Base-by-base conservation (phyloP, 2,797 vertebrate genomes). In the Cyprinodon diabolis region DNA sequence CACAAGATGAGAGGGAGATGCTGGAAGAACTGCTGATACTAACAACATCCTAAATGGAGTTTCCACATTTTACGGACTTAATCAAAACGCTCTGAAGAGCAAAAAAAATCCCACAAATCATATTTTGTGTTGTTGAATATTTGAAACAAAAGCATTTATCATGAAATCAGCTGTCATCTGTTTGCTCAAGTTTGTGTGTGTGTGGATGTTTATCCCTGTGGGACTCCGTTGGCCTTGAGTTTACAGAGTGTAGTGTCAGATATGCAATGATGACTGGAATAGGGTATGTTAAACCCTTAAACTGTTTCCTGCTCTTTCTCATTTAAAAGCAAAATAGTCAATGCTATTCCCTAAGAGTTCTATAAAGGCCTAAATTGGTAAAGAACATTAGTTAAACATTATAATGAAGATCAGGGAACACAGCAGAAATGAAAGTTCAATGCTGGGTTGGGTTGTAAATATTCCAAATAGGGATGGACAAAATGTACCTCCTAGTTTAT, bases 1-100 rank as follows among this genome's bases (percentile, higher is more conserved):
- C 90, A 85, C 93, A 90, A 89, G 82, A 91, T 89, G 58, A 56
- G 51, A 23, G 45, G 37, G 66, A 47, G 9, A 23, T 60, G 47
- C 48, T 56, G 56, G 63, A 80, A 35, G 35, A 78, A 75, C 66
- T 60, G 45, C 43, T 72, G 10, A 75, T 63, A 45, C 40, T 63
- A 63, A 75, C 76, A 86, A 25, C 66, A 63, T 75, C 56, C 17
- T 11, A 72, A 72, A 63, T 63, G n/a, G 45, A 63, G 60, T 63
- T 63, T 63, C 60, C 60, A 45, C 60, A 63, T n/a, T n/a, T 63
- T 63, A 63, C 60, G 13, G 60, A 63, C 40, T 63, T 15, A 43
- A 63, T 63, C 40, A 63, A 45, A 45, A 63, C 10, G 21, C 37
- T 63, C 40, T n/a, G 40, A 63, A 21, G 40, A 43, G 60, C 37